Percentiles rank a stretch among this genome's conserved stretches.
These are phyloP conservation scores for Castor canadensis DNA, from an alignment of 2,113 vertebrate species.

Conservation along the genomic window DNA sequence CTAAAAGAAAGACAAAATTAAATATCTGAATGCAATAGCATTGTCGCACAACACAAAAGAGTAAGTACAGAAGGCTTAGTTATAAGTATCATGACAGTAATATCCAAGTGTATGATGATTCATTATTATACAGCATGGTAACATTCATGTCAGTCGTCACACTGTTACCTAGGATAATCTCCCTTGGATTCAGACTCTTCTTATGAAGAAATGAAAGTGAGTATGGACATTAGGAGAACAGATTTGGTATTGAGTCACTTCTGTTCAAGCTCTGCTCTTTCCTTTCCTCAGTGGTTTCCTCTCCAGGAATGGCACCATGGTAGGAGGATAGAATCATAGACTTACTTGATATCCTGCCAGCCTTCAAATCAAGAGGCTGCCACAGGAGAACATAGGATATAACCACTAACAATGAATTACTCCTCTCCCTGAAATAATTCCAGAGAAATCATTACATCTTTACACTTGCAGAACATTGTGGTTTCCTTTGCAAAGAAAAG, in stretches of 20 bases:
- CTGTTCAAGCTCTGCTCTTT: neutral
- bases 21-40: neutral
- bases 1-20: slow-evolving; percentile 45
- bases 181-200: neutral
- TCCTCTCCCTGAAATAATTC: neutral
- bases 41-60: slow-evolving; percentile 7
- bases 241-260: neutral
- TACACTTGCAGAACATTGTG: neutral
- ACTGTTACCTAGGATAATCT: neutral
- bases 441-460: neutral
- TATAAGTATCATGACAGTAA: neutral
- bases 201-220: slow-evolving; percentile 6
- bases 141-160: neutral
- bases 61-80: neutral
- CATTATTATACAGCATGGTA: neutral
- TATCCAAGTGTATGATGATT: neutral
- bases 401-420: neutral
- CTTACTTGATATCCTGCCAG: neutral
- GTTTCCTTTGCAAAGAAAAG: neutral
- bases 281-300: neutral
- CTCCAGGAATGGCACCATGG: neutral
- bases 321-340: neutral
- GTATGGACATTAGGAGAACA: neutral
- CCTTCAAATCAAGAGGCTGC: neutral
- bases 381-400: neutral